Evolutionary conservation across 1,140 invertebrate species (phyloP).

Genomic region (Protaetia brevitarsis): DNA sequence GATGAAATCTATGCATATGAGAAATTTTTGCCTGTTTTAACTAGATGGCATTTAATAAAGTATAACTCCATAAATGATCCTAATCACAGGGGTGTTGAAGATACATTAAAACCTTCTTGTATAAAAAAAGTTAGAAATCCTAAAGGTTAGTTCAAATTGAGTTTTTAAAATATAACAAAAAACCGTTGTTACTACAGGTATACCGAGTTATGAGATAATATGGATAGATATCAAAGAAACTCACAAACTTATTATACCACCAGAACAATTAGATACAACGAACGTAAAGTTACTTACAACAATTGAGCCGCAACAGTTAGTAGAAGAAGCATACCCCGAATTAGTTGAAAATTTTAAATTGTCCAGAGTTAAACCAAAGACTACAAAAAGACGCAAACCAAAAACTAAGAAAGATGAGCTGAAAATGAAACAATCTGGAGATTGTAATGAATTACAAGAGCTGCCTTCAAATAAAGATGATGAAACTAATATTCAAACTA

Average conservation of each 20-base stretch:
- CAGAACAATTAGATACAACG: conserved; percentile 53
- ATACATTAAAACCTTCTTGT: conserved; percentile 49
- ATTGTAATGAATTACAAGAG: conserved; percentile 24
- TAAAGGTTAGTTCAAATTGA: conserved; percentile 47
- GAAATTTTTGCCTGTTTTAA: conserved; percentile 74
- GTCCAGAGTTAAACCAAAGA: conserved; percentile 53
- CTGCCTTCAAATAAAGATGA: conserved; percentile 13
- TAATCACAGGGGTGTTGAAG: conserved; percentile 27
- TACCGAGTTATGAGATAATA: conserved; percentile 67
- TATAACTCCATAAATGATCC: conserved; percentile 28
- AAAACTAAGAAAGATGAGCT: conserved; percentile 39
- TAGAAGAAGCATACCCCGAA: conserved; percentile 64
- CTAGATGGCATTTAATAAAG: conserved; percentile 65
- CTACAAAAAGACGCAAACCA: conserved; percentile 50
- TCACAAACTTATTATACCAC: conserved; percentile 58
- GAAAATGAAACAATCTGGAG: conserved; percentile 10
- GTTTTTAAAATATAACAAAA: conserved; percentile 7
- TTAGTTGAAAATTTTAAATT: conserved; percentile 61
- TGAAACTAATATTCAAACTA: conserved; percentile 22
- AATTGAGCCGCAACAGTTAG: conserved; percentile 63
- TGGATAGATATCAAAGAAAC: conserved; percentile 59
- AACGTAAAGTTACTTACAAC: conserved; percentile 56
- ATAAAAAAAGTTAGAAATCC: conserved; percentile 62
- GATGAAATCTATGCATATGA: conserved; percentile 70
- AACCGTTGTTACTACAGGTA: conserved; percentile 49